Evolutionary conservation across 2,797 vertebrate species (phyloP).

Genomic region (Saxicola maurus): DNA sequence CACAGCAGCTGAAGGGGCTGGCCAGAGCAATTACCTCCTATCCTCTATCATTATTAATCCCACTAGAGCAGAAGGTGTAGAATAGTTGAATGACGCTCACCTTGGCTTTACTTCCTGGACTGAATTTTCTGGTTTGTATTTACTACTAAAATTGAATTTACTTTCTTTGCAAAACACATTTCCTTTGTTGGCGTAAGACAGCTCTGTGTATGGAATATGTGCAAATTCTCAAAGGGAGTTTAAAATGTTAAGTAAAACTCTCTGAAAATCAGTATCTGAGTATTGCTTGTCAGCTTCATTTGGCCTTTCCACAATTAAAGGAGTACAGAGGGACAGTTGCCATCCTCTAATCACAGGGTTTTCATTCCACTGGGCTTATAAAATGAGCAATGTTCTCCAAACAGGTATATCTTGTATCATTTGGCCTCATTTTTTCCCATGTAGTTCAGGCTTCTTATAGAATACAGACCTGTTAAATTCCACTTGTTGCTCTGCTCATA

Average conservation of each 20-base stretch:
- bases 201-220: not conserved
- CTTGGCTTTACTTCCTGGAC: not conserved
- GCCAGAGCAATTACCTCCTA: not conserved
- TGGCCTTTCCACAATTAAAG: not conserved
- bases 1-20: not conserved
- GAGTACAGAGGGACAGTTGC: not conserved
- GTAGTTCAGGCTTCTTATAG: not conserved
- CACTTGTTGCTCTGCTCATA: not conserved
- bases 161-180: not conserved
- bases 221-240: not conserved
- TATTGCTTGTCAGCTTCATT: not conserved
- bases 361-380: not conserved
- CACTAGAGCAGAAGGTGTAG: not conserved
- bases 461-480: not conserved
- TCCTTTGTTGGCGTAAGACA: not conserved
- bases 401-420: not conserved
- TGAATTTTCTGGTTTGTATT: not conserved
- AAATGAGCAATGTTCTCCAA: not conserved
- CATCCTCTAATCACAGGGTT: not conserved
- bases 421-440: not conserved
- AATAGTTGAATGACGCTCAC: not conserved
- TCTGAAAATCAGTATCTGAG: not conserved
- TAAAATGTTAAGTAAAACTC: not conserved
- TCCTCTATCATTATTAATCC: not conserved
- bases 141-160: not conserved